phyloP scores from a whole-genome alignment of 2,113 vertebrate species.

The Malurus cyaneus region DNA sequence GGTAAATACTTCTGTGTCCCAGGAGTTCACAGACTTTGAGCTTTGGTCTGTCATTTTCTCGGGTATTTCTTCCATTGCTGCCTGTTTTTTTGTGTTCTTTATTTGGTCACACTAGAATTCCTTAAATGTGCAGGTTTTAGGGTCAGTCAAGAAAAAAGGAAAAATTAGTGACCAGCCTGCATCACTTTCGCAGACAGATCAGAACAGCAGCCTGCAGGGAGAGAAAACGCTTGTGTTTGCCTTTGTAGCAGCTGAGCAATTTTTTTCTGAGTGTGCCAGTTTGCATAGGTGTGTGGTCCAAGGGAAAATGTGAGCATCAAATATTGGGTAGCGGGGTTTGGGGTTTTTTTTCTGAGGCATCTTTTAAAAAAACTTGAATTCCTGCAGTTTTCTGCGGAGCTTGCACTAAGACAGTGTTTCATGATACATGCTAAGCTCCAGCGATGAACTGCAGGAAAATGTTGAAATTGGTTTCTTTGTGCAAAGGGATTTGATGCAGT shows the following conservation, averaged over 20 bases:
- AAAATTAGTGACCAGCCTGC: background rate
- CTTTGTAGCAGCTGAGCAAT: background rate
- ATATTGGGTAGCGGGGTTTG: background rate
- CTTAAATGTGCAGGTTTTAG: background rate
- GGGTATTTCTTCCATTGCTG: background rate
- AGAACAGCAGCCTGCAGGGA: background rate
- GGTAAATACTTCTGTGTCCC: background rate
- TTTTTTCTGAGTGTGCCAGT: background rate
- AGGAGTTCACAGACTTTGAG: background rate
- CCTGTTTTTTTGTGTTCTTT: background rate
- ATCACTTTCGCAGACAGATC: background rate
- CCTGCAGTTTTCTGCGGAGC: background rate
- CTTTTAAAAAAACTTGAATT: background rate
- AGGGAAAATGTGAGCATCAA: background rate
- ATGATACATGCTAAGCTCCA: background rate
- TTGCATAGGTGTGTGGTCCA: background rate
- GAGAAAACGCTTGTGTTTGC: background rate
- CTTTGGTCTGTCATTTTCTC: background rate
- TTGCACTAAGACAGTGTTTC: background rate
- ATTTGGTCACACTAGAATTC: background rate
- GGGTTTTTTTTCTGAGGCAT: background rate
- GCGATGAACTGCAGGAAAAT: background rate
- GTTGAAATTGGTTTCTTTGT: background rate
- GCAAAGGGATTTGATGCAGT: background rate
- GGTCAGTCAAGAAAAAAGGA: background rate